Conservation (phyloP, 2,113 vertebrate species). For the Orycteropus afer region DNA sequence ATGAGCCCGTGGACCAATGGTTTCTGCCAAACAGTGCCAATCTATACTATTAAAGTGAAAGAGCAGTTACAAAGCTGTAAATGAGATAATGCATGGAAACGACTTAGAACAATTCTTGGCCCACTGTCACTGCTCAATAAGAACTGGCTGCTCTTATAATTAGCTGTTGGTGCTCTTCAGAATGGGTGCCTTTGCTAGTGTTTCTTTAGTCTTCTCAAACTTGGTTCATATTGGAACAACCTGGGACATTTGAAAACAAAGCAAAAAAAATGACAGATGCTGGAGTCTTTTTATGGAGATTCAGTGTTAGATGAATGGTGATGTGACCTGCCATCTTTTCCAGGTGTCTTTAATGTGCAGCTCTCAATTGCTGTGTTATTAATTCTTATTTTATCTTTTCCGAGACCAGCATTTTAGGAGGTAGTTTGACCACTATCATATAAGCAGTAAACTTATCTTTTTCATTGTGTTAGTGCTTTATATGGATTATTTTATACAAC, state of each 20-base stretch:
- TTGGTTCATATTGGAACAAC: background rate
- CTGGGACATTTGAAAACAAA: background rate
- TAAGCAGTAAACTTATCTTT: background rate
- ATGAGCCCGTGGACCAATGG: background rate
- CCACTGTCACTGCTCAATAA: background rate
- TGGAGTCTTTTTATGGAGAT: background rate
- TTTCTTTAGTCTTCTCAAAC: background rate
- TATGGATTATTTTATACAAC: background rate
- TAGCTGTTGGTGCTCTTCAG: background rate
- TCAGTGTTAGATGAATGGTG: background rate
- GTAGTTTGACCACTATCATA: background rate
- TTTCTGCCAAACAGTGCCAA: background rate
- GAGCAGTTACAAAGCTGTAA: background rate
- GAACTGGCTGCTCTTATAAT: background rate
- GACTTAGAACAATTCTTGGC: background rate
- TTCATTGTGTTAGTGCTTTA: background rate
- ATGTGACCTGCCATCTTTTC: background rate
- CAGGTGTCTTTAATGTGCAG: background rate
- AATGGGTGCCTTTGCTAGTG: background rate
- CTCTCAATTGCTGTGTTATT: background rate
- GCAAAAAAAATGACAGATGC: background rate
- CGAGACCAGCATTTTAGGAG: background rate
- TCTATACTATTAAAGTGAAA: background rate
- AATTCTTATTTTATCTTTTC: background rate
- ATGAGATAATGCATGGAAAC: rapidly evolving